A percentile compares a stretch with the other conserved stretches of the same genome.
Conservation (phyloP, 1,140 invertebrate genomes). For the Thaumetopoea pityocampa region DNA sequence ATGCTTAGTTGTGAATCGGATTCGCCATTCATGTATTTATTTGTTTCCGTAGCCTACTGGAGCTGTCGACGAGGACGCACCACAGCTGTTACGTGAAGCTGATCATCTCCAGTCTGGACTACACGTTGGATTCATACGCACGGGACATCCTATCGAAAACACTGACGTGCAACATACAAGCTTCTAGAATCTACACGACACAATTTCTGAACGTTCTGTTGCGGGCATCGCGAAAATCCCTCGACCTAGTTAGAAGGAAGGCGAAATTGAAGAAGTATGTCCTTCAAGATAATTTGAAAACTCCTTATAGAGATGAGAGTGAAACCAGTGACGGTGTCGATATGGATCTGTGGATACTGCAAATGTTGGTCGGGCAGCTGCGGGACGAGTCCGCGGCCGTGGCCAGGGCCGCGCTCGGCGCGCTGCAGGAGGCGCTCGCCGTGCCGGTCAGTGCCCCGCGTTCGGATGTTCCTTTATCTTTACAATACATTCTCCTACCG, state of each 20-base stretch:
- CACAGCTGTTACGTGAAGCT: constrained; percentile 96
- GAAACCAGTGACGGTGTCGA: constrained; percentile 49
- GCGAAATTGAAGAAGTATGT: constrained; percentile 58
- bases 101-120: constrained; percentile 92
- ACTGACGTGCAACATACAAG: constrained; percentile 80
- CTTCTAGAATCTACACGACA: constrained; percentile 91
- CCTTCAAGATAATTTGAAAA: constrained; percentile 41
- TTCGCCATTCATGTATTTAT: no score
- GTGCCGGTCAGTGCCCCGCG: constrained; percentile 79
- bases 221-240: constrained; percentile 79
- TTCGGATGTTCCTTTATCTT: not conserved
- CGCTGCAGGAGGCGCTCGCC: constrained; percentile 95
- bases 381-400: constrained; percentile 87
- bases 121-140: constrained; percentile 82
- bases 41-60: constrained; percentile 80
- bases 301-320: constrained; percentile 35
- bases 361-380: constrained; percentile 87
- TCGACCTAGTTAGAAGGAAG: constrained; percentile 58
- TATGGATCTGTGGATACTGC: constrained; percentile 88
- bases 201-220: constrained; percentile 92
- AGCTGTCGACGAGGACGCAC: constrained; percentile 87
- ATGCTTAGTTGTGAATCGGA: no score
- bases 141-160: constrained; percentile 85
- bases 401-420: constrained; percentile 85
- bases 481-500: no score